A percentile compares a stretch with the other conserved stretches of the same genome.
Conservation (phyloP, 1,140 invertebrate species). For the Oryzaephilus surinamensis region DNA sequence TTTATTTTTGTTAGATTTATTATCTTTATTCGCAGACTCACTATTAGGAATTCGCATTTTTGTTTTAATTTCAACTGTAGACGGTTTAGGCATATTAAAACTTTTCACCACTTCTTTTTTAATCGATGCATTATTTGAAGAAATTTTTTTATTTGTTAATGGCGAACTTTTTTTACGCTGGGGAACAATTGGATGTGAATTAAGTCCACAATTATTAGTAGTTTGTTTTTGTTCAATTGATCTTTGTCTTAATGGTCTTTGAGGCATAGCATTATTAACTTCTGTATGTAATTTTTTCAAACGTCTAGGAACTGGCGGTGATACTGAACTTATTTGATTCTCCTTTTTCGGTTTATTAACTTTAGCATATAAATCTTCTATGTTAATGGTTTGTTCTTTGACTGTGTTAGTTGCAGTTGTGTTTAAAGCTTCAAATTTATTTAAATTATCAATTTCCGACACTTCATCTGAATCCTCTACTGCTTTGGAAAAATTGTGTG, state of each 20-base stretch:
- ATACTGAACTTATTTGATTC: slow-evolving; percentile 1
- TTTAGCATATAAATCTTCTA: slow-evolving; percentile 18
- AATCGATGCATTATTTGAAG: slow-evolving; percentile 11
- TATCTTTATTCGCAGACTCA: slow-evolving; percentile 7
- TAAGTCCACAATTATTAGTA: slow-evolving; percentile 8
- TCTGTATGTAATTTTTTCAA: slow-evolving; percentile 12
- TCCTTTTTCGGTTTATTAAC: slow-evolving; percentile 15
- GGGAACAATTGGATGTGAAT: slow-evolving; percentile 13
- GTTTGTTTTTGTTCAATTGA: slow-evolving; percentile 12
- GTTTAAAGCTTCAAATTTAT: background rate
- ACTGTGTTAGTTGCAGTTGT: background rate
- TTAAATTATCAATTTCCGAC: background rate
- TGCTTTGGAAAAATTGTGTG: too few relatives aligned
- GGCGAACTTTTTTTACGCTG: slow-evolving; percentile 10
- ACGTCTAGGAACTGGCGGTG: slow-evolving; percentile 14
- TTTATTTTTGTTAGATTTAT: slow-evolving; percentile 11
- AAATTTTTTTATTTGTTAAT: slow-evolving; percentile 2
- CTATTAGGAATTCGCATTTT: background rate
- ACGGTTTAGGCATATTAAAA: slow-evolving; percentile 15
- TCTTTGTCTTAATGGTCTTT: slow-evolving; percentile 17
- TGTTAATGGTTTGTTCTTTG: slow-evolving; percentile 2
- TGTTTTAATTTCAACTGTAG: too few relatives aligned
- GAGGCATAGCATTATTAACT: slow-evolving; percentile 14
- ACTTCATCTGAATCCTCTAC: background rate
- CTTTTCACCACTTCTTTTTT: slow-evolving; percentile 19